These are phyloP conservation scores for Dreissena rostriformis DNA, from an alignment of 1,140 invertebrate genomes.

Conservation along the genomic window DNA sequence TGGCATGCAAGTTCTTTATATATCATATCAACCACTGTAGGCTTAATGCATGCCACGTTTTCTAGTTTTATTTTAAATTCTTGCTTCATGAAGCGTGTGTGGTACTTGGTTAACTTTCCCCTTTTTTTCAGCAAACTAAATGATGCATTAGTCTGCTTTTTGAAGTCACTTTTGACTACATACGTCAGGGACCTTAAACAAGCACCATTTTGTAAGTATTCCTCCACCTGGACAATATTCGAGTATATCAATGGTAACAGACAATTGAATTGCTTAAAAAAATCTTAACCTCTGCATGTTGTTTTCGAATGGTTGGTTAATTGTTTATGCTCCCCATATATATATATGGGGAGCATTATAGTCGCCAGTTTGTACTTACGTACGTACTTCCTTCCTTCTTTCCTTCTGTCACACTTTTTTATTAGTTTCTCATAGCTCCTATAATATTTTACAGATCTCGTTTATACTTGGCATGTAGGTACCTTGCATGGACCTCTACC, in stretches of 20 bases:
- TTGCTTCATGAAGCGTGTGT: slow-evolving; percentile 3
- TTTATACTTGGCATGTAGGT: too few species aligned
- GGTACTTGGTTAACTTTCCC: slow-evolving; percentile 11
- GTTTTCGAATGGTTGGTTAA: slow-evolving; percentile 1
- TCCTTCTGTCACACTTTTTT: too few species aligned
- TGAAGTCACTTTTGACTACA: background rate
- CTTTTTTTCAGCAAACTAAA: slow-evolving; percentile 5
- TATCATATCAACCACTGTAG: slow-evolving; percentile 15
- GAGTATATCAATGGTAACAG: slow-evolving; percentile 9
- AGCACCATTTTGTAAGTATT: background rate
- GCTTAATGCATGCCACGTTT: slow-evolving; percentile 11
- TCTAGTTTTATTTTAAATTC: slow-evolving; percentile 10
- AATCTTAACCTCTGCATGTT: slow-evolving; percentile 3
- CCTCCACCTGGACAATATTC: slow-evolving; percentile 14
- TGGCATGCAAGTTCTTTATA: slow-evolving; percentile 10
- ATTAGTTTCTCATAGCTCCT: too few species aligned
- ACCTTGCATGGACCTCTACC: too few species aligned
- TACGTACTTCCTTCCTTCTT: too few species aligned
- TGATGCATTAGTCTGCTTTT: background rate
- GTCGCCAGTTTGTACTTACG: too few species aligned
- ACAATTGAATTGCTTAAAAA: background rate
- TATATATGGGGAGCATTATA: too few species aligned
- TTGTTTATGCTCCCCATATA: too few species aligned
- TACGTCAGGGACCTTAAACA: background rate
- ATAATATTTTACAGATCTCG: too few species aligned